Evolutionary conservation across 2,797 vertebrate species (phyloP), one percentile per base, ranked within the genome.

Genomic region (Sebastes hubbsi): DNA sequence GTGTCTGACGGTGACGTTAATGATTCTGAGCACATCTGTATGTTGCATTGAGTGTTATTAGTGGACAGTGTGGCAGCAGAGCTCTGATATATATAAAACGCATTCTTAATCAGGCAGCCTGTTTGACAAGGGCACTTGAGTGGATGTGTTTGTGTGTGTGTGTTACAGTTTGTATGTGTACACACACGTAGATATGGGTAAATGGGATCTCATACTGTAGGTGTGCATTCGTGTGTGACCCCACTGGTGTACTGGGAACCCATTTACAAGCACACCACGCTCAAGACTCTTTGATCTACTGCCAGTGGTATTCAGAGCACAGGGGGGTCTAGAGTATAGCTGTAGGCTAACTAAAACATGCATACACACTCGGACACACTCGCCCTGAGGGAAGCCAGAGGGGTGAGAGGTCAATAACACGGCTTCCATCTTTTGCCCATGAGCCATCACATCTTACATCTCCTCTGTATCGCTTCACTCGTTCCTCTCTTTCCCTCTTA

Each of bases 301-400:
- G 90, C 87, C 91, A 83, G 88, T 78, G 82, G 87, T 91, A 90
- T 92, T 93, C 90, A 71, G 77, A 87, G 89, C 89, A 92, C 88
- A 87, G 89, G 85, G 62, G 81, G 89, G 92, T 89, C 89, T 65
- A 58, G 75, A 83, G 80, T 82, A 87, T 91, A 80, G 92, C 92
- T 90, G 83, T 81, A 84, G 90, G 91, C 92, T 65, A 89, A 90
- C 80, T 42, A 66, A 89, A 89, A 84, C 78, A 90, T 85, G 86
- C 82, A 91, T 65, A 81, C 71, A 75, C 70, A 62, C 75, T 18
- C 73, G 69, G 20, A 86, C 71, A 82, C 83, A 87, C 71, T 78
- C 77, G 75, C 81, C 90, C 91, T 87, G 82, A 87, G 89, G 92
- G 86, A 85, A 87, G 87, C 86, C 81, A 78, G 76, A 72, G 72